Evolutionary conservation across 2,797 vertebrate genomes (phyloP), one percentile per base, ranked within the genome.

Genomic region (Cossypha heuglini): DNA sequence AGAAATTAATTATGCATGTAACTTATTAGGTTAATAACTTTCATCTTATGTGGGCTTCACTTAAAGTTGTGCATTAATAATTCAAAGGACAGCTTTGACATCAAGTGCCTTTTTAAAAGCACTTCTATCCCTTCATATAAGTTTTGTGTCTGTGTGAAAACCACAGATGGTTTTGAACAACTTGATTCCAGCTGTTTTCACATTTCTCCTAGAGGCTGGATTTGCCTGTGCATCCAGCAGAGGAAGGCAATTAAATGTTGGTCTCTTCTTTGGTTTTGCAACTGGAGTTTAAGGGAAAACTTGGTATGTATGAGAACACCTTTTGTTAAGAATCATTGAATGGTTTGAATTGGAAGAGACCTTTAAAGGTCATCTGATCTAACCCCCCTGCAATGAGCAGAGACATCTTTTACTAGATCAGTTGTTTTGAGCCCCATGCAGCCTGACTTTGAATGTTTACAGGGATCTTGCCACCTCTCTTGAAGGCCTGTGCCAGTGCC

Each of bases 1-100:
- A 93, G 7, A 91, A 93, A 95, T 97, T 94, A 94, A 94, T 96
- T 94, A 94, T 93, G 87, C 64, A 80, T 93, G 75, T 94, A 93
- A 94, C 91, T 97, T 94, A 79, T 42, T 93, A 89, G 74, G 57
- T 82, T 91, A 88, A 83, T 86, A 94, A 95, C 68, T 86, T 96
- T 83, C 42, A 80, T 89, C 81, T 95, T 20, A 64, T 73, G 63
- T 88, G 64, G 64, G 22, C 42, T 80, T 88, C 75, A 77, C n/a
- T 26, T 83, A 73, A 83, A 62, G 3, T 94, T 96, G 35, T 51
- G 71, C 45, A 61, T 89, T 92, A 91, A 87, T 95, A 94, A 93
- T 94, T 93, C 82, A 94, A 76, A 74, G 77, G 35, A 64, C 49
- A 91, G 54, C 57, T 92, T 91, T 93, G 72, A 77, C 64, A 58